Percentiles rank a stretch among this genome's conserved stretches.
Conservation (phyloP, 2,888 invertebrate genomes). For the Sarcophaga rosellei region DNA sequence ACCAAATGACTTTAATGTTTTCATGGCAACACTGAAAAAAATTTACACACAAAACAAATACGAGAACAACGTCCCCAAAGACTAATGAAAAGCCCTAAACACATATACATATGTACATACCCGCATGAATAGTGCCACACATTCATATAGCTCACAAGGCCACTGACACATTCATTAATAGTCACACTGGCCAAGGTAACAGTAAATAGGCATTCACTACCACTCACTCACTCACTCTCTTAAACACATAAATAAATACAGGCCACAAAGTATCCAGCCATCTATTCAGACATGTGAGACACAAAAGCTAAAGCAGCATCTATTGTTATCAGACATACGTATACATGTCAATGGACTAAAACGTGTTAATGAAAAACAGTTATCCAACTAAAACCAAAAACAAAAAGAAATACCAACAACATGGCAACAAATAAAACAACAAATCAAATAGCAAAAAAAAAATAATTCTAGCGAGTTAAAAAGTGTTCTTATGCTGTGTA, state of each 20-base stretch:
- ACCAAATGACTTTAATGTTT: too few relatives aligned
- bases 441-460: too few relatives aligned
- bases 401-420: not conserved
- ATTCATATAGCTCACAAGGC: not conserved
- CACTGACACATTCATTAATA: not conserved
- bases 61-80: not conserved
- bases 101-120: not conserved
- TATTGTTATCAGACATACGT: not conserved
- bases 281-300: constrained; percentile 4
- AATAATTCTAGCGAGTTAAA: not conserved
- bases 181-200: not conserved
- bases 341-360: constrained; percentile 35
- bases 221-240: not conserved
- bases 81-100: not conserved
- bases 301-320: constrained; percentile 4
- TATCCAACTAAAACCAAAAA: not conserved
- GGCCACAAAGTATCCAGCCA: not conserved
- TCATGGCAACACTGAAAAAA: too few relatives aligned
- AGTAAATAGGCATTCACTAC: not conserved
- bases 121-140: not conserved
- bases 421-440: not conserved
- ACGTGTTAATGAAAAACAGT: constrained; percentile 28
- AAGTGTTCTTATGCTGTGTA: not conserved
- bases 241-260: not conserved
- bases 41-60: too few relatives aligned